These are phyloP conservation scores for Lasiurus cinereus DNA, from an alignment of 2,113 vertebrate species.

Conservation along the genomic window DNA sequence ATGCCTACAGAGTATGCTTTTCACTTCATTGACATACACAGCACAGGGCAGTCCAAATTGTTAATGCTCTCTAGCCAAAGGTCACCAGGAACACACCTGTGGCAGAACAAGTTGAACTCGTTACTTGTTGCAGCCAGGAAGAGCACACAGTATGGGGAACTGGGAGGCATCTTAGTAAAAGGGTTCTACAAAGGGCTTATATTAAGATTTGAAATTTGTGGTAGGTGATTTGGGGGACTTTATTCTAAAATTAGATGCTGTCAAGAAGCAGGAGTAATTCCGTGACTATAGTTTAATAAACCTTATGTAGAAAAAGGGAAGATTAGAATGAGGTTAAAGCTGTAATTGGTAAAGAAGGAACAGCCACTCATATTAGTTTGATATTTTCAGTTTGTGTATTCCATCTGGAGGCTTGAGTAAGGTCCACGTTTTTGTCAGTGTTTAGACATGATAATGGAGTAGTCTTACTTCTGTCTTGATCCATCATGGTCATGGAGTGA, in stretches of 20 bases:
- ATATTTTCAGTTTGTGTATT: conserved; percentile 8
- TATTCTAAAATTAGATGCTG: background rate
- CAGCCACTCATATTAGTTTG: background rate
- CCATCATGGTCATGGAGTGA: background rate
- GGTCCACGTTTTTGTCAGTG: background rate
- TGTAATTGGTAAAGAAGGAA: background rate
- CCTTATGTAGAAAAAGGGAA: conserved; percentile 26
- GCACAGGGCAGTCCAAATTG: background rate
- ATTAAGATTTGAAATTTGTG: conserved; percentile 9
- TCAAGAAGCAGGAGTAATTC: conserved; percentile 28
- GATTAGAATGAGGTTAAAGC: conserved; percentile 8
- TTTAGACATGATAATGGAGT: background rate
- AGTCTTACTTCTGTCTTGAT: conserved; percentile 44
- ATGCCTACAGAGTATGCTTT: background rate
- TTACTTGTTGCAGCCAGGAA: background rate
- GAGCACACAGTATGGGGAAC: background rate
- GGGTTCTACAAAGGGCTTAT: background rate
- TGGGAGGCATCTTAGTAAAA: background rate
- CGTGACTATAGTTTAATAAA: conserved; percentile 12
- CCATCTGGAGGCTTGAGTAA: background rate
- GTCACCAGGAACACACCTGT: background rate
- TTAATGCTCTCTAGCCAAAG: background rate
- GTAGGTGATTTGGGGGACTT: background rate
- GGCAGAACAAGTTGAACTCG: background rate
- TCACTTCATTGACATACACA: background rate